A percentile compares a stretch with the other conserved stretches of the same genome.
These are phyloP conservation scores for Zaprionus inermis DNA, from an alignment of 1,140 invertebrate species.

Conservation along the genomic window DNA sequence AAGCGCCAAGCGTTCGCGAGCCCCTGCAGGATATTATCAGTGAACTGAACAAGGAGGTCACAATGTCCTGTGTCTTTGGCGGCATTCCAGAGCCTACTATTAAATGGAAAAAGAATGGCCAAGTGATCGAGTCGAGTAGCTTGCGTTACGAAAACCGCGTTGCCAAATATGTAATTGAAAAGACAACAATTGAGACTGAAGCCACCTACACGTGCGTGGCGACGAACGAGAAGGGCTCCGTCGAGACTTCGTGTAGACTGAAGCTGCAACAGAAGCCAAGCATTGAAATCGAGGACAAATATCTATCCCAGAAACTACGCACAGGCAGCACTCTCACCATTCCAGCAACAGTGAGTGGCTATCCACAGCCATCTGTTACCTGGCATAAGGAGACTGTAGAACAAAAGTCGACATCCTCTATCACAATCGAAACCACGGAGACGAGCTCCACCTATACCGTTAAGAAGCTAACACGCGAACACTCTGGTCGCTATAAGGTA, in stretches of 20 bases:
- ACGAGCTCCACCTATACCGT: slow-evolving; percentile 87
- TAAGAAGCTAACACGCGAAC: slow-evolving; percentile 86
- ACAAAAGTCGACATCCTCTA: slow-evolving; percentile 84
- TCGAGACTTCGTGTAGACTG: slow-evolving; percentile 88
- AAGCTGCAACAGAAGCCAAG: slow-evolving; percentile 88
- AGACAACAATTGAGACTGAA: slow-evolving; percentile 87
- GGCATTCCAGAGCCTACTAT: slow-evolving; percentile 94
- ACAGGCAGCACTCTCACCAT: slow-evolving; percentile 87
- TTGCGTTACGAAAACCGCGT: slow-evolving; percentile 90
- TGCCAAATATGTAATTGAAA: slow-evolving; percentile 89
- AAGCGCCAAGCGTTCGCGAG: slow-evolving; percentile 87
- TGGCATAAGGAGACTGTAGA: slow-evolving; percentile 88
- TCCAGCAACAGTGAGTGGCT: slow-evolving; percentile 87
- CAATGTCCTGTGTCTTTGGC: slow-evolving; percentile 90
- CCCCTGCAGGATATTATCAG: slow-evolving; percentile 86
- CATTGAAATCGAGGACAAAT: slow-evolving; percentile 87
- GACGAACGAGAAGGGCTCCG: slow-evolving; percentile 89
- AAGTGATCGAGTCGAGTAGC: slow-evolving; percentile 85
- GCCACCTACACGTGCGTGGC: slow-evolving; percentile 90
- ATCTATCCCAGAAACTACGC: slow-evolving; percentile 86
- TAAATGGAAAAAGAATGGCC: slow-evolving; percentile 89
- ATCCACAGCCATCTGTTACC: slow-evolving; percentile 87
- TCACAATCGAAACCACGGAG: slow-evolving; percentile 86
- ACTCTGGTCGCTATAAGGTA: slow-evolving; percentile 88
- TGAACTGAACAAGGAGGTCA: slow-evolving; percentile 86